phyloP scores from a whole-genome alignment of 2,113 vertebrate species.

The Elephas maximus region DNA sequence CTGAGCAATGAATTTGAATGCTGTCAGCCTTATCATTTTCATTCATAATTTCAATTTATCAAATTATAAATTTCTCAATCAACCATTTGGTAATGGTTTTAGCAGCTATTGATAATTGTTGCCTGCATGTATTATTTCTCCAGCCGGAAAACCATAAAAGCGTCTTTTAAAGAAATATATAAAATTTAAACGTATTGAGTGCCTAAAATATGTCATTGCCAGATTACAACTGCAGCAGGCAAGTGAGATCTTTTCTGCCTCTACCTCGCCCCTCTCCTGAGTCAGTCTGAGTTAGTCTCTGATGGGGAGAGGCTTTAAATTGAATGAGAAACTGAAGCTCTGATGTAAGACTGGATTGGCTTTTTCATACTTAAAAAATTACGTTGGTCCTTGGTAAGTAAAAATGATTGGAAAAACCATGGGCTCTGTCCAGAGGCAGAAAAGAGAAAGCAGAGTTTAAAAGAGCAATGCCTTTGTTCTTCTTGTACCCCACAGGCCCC shows the following conservation, averaged over 20 bases:
- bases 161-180: background rate
- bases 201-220: background rate
- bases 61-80: background rate
- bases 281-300: background rate
- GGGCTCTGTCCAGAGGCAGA: background rate
- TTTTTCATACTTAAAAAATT: background rate
- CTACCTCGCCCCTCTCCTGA: background rate
- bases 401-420: background rate
- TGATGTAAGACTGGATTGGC: background rate
- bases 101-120: background rate
- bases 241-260: background rate
- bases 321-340: background rate
- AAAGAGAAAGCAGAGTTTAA: background rate
- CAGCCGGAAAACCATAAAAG: background rate
- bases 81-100: background rate
- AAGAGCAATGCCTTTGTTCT: background rate
- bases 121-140: background rate
- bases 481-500: no score
- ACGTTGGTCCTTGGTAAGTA: background rate
- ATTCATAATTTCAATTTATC: background rate
- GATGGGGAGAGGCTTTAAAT: background rate
- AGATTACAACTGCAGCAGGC: background rate
- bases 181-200: background rate
- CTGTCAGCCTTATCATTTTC: background rate
- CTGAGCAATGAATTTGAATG: background rate